These are phyloP conservation scores for Cheumatopsyche charites DNA, from an alignment of 1,140 invertebrate species.

Conservation along the genomic window DNA sequence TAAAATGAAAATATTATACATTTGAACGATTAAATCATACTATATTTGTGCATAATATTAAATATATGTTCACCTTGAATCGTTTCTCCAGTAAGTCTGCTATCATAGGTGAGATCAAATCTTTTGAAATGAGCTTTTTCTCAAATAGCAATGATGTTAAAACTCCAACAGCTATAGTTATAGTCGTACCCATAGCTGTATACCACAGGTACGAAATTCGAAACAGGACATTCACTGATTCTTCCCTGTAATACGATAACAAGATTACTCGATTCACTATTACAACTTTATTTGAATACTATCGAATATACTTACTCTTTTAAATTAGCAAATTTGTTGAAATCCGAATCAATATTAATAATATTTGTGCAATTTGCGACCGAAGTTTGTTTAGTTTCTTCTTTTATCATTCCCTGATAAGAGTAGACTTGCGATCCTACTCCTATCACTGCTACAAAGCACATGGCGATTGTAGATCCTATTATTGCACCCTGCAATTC, in stretches of 20 bases:
- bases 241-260: conserved; percentile 49
- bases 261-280: conserved; percentile 1
- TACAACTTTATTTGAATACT: no score
- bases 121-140: no score
- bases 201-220: conserved; percentile 73
- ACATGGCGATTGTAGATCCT: conserved; percentile 67
- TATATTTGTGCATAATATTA: no score
- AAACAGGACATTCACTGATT: conserved; percentile 59
- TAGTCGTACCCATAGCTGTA: conserved; percentile 73
- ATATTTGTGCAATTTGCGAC: conserved; percentile 54
- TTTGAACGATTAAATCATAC: no score
- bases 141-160: no score
- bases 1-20: no score
- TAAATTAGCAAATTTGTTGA: neutral
- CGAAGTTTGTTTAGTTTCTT: conserved; percentile 57
- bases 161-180: conserved; percentile 74
- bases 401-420: conserved; percentile 57
- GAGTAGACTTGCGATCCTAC: conserved; percentile 72
- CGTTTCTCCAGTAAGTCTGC: no score
- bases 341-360: conserved; percentile 33
- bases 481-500: conserved; percentile 64
- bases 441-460: conserved; percentile 74
- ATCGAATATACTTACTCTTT: neutral
- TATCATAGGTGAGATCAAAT: no score
- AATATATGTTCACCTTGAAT: no score